Percentiles rank a stretch among this genome's conserved stretches.
Conservation (phyloP, 2,797 vertebrate species). For the Chelonia mydas region DNA sequence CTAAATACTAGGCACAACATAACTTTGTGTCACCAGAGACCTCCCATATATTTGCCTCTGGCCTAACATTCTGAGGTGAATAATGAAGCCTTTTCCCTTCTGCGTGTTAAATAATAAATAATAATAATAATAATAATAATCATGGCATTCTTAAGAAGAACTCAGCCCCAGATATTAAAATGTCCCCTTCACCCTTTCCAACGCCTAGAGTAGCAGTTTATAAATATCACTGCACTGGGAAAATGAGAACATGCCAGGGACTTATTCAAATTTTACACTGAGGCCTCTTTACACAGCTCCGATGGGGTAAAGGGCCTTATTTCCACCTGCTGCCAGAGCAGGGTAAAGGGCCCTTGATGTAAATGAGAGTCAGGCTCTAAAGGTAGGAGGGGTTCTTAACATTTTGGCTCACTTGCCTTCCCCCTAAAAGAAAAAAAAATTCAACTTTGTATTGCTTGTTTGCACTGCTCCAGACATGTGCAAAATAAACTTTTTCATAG, state of each 20-base stretch:
- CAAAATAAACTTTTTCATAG: conserved; percentile 59
- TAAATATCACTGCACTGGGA: background rate
- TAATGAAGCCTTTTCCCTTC: conserved; percentile 18
- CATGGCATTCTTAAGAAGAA: conserved; percentile 21
- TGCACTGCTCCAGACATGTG: conserved; percentile 46
- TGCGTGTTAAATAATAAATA: background rate
- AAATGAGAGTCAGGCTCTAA: background rate
- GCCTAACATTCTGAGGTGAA: background rate
- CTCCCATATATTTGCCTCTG: conserved; percentile 37
- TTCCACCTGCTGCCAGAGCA: rapidly evolving
- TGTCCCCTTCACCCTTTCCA: background rate
- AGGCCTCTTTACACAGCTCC: background rate
- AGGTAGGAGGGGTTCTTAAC: background rate
- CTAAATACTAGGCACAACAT: conserved; percentile 21
- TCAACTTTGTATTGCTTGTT: conserved; percentile 69
- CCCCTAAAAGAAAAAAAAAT: background rate
- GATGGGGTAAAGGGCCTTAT: background rate
- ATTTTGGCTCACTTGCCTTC: background rate
- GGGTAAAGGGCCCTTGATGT: background rate
- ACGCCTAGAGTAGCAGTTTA: conserved; percentile 37
- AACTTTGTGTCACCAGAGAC: conserved; percentile 17
- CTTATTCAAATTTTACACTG: background rate
- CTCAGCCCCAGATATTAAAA: conserved; percentile 12
- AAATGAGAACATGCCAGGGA: background rate
- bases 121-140: background rate